Evolutionary conservation across 2,888 invertebrate genomes (phyloP), one percentile per base, ranked within the genome.

Genomic region (Eucriotettix oculatus): DNA sequence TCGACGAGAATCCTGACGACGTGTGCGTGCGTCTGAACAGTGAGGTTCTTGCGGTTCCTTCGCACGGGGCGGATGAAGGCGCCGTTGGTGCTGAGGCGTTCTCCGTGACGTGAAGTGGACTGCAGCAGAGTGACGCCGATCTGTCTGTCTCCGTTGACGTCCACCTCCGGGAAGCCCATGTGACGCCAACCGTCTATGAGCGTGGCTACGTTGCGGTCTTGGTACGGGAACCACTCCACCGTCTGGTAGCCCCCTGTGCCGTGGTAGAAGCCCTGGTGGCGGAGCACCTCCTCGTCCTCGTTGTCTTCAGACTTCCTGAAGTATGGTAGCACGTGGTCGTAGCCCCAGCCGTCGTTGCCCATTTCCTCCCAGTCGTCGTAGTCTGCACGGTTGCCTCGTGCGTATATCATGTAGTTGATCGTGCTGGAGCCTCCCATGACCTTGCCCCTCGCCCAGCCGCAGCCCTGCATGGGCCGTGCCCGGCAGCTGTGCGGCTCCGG

Each of bases 41-140:
- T 71, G 42, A 84, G 69, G 62, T 75, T 75, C 29, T 66, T 64
- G 12, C 80, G 68, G 58, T 74, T 76, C 16, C 76, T 65, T 53
- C 85, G 74, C 56, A 86, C 80, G 0, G 85, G 84, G 64, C 81
- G 74, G n/a, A 86, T 80, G 66, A 79, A 86, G 1, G 85, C 86
- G 1, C 71, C 71, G 67, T 86, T 86, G 0, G 78, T 75, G 40
- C 85, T 86, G 58, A 76, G 72, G 63, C 86, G 76, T 64, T 73
- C 73, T 1, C 86, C 85, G 67, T 82, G 71, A 56, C 75, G 73
- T 1, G 81, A 75, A 0, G 85, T 85, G n/a, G 79, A 77, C 68
- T 85, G 85, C 17, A 79, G 68, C 55, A 82, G 72, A 70, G 80
- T 82, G 1, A 81, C 78, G 16, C 86, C 86, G 9, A 83, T 71